phyloP scores from a whole-genome alignment of 2,888 invertebrate species.

The Allacma fusca region DNA sequence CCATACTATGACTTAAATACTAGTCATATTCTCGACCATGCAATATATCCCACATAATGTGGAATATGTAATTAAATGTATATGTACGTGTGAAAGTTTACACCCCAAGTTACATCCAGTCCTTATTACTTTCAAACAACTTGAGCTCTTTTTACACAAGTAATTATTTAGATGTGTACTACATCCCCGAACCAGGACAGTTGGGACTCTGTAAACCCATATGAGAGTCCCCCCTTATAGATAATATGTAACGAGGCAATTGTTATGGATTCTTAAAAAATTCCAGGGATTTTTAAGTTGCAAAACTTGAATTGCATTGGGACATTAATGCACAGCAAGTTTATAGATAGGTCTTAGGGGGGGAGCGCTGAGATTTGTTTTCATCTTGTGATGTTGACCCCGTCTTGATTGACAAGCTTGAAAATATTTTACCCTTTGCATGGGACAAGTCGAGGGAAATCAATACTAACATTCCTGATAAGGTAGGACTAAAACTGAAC shows the following conservation, averaged over 20 bases:
- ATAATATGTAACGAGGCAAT: too few relatives aligned
- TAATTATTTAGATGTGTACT: too few relatives aligned
- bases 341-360: background rate
- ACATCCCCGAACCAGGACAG: too few relatives aligned
- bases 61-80: too few relatives aligned
- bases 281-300: background rate
- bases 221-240: too few relatives aligned
- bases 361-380: constrained; percentile 22
- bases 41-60: background rate
- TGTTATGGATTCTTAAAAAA: background rate
- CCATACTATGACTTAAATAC: background rate
- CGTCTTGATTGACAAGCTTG: background rate
- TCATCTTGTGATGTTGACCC: constrained; percentile 34
- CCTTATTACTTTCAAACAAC: too few relatives aligned
- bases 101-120: too few relatives aligned
- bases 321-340: background rate
- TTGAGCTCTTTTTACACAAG: too few relatives aligned
- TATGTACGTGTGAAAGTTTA: too few relatives aligned
- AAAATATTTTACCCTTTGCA: background rate
- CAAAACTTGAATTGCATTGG: background rate
- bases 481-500: too few relatives aligned
- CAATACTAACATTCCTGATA: background rate
- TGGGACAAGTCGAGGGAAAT: background rate
- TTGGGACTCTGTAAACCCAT: too few relatives aligned
- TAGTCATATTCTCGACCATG: background rate